Evolutionary conservation across 2,797 vertebrate species (phyloP).

Genomic region (Fistularia commersonii): DNA sequence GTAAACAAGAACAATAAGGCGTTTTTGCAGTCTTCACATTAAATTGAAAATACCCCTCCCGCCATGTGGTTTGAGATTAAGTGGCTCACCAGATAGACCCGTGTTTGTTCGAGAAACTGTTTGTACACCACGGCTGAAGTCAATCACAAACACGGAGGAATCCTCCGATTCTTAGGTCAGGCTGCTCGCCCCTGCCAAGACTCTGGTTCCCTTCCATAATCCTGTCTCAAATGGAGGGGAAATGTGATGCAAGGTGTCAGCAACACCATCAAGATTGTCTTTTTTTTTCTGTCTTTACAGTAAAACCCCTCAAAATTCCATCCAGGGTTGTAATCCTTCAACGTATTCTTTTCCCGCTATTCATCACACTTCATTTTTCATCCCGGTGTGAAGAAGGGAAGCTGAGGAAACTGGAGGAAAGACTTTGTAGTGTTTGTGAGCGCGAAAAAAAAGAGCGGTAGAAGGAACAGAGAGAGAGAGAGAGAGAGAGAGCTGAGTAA

Average conservation of each 20-base stretch:
- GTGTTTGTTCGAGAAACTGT: constrained; percentile 24
- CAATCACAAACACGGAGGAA: constrained; percentile 50
- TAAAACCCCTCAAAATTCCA: constrained; percentile 69
- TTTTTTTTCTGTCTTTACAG: constrained; percentile 68
- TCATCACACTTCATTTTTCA: constrained; percentile 70
- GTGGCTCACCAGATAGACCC: constrained; percentile 16
- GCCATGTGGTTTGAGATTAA: constrained; percentile 1
- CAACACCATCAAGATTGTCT: constrained; percentile 71
- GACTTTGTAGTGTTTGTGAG: constrained; percentile 61
- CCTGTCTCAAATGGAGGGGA: constrained; percentile 59
- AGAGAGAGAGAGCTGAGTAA: constrained; percentile 21
- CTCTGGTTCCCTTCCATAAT: constrained; percentile 58
- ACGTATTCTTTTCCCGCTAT: constrained; percentile 65
- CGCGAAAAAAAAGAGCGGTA: constrained; percentile 42
- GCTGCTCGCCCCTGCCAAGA: constrained; percentile 54
- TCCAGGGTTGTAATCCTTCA: constrained; percentile 72
- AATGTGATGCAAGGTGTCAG: constrained; percentile 72
- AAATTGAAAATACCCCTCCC: not conserved
- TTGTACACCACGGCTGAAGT: constrained; percentile 32
- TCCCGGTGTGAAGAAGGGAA: constrained; percentile 60
- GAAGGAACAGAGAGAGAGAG: constrained; percentile 27
- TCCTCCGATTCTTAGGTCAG: constrained; percentile 60
- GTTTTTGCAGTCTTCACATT: not conserved
- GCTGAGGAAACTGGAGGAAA: constrained; percentile 73
- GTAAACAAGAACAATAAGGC: not conserved